Evolutionary conservation across 2,113 vertebrate species (phyloP).

Genomic region (Sander vitreus): DNA sequence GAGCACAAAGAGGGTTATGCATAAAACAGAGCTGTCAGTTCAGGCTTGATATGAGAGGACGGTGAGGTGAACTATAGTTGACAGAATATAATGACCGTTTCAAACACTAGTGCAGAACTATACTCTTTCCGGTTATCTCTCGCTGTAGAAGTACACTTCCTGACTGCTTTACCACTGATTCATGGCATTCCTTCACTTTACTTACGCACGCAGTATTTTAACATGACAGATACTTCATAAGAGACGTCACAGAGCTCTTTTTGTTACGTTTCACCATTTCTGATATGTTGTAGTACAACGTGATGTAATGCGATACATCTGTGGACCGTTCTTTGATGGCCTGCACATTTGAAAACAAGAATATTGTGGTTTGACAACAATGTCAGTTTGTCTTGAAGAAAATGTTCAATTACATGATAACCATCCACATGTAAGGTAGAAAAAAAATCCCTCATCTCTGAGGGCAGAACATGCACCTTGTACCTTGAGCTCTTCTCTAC

Average conservation of each 20-base stretch:
- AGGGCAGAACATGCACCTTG: slow-evolving; percentile 42
- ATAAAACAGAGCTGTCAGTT: slow-evolving; percentile 63
- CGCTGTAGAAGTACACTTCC: slow-evolving; percentile 51
- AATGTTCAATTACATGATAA: slow-evolving; percentile 25
- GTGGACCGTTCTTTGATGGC: neutral
- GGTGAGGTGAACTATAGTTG: slow-evolving; percentile 35
- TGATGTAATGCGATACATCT: neutral
- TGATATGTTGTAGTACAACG: slow-evolving; percentile 25
- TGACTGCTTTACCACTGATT: slow-evolving; percentile 58
- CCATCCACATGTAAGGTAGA: slow-evolving; percentile 1
- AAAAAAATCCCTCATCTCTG: slow-evolving; percentile 3
- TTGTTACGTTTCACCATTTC: slow-evolving; percentile 46
- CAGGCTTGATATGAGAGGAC: slow-evolving; percentile 47
- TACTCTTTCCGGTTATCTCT: slow-evolving; percentile 19
- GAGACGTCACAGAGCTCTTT: slow-evolving; percentile 35
- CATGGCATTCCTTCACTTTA: slow-evolving; percentile 69
- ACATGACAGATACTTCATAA: neutral
- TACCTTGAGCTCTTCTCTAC: slow-evolving; percentile 20
- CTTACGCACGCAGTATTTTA: slow-evolving; percentile 39
- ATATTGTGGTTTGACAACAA: slow-evolving; percentile 18
- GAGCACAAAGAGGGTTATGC: slow-evolving; percentile 61
- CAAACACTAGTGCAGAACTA: slow-evolving; percentile 54
- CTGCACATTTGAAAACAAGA: slow-evolving; percentile 19
- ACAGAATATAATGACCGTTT: slow-evolving; percentile 39
- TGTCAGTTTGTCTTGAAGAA: slow-evolving; percentile 30